Conservation (phyloP, 2,113 vertebrate species). For the Pimephales promelas region DNA sequence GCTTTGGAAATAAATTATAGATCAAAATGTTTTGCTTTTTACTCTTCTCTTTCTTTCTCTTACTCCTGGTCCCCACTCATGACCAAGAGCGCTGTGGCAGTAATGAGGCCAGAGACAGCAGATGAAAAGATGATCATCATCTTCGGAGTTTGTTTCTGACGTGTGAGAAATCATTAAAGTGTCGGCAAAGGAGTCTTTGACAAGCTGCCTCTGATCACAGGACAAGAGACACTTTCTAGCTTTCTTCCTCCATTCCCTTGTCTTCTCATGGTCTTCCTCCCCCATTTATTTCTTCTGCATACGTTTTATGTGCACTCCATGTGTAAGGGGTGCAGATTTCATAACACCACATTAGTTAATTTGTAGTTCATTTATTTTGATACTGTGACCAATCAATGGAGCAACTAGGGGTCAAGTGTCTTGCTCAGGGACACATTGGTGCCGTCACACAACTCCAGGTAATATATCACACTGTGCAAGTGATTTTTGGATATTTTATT, state of each 20-base stretch:
- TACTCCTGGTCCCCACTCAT: slow-evolving; percentile 17
- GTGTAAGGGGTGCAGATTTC: not conserved
- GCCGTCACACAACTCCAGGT: too few relatives aligned
- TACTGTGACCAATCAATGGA: too few relatives aligned
- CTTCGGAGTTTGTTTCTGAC: slow-evolving; percentile 39
- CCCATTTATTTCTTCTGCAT: not conserved
- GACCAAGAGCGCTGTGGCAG: slow-evolving; percentile 33
- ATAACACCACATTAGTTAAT: not conserved
- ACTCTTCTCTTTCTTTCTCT: not conserved
- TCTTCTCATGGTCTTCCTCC: not conserved
- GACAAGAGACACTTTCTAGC: slow-evolving; percentile 11
- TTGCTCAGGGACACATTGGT: too few relatives aligned
- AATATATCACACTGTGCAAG: too few relatives aligned
- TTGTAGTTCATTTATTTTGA: not conserved
- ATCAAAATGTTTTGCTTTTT: slow-evolving; percentile 42
- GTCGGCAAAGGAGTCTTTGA: slow-evolving; percentile 28
- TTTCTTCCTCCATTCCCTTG: slow-evolving; percentile 2
- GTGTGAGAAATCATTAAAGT: slow-evolving; percentile 38
- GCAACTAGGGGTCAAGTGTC: too few relatives aligned
- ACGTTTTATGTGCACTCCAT: not conserved
- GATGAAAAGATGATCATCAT: slow-evolving; percentile 40
- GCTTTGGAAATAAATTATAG: slow-evolving; percentile 53
- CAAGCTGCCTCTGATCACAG: slow-evolving; percentile 38
- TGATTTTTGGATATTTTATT: too few relatives aligned
- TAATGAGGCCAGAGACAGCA: slow-evolving; percentile 42